Evolutionary conservation across 1,140 invertebrate species (phyloP), one percentile per base, ranked within the genome.

Genomic region (Acromyrmex echinatior): DNA sequence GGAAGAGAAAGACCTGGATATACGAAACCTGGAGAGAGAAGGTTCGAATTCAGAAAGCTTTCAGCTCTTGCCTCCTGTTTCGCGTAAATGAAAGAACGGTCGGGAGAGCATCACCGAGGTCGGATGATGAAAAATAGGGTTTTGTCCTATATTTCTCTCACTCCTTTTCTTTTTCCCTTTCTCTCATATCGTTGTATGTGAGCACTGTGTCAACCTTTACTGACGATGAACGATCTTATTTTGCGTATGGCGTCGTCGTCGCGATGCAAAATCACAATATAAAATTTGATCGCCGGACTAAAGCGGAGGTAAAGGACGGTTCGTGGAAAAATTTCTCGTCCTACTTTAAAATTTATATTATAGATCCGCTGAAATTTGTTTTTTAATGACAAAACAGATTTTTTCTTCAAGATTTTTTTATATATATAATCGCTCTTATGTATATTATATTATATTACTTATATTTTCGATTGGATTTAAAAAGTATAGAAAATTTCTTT

Each of bases 71-170:
- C 51, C 35, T 51, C 58, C 12, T 65, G 58, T 70, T 68, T 82
- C n/a, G 28, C 63, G 18, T 80, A 49, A 65, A 73, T 66, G 76
- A 81, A 60, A 82, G 49, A 12, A 53, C 21, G 53, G 68, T 28
- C 10, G 60, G 14, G 66, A 74, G 35, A 84, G 18, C 56, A 51
- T 74, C 70, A 45, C n/a, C 53, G 21, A 49, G 21, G 49, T 70
- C 58, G 85, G 49, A 87, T 68, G 74, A 90, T 90, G 89, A 90
- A 87, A 89, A 89, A 90, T 89, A 87, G 88, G 73, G 70, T 62
- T 89, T 88, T 68, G 58, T 25, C 25, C 78, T 56, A 58, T 45
- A 74, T 89, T 84, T 70, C 73, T 70, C 78, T 87, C 86, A 51
- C 16, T 16, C 31, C n/a, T 39, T 62, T 49, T 35, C 68, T n/a